A percentile compares a stretch with the other conserved stretches of the same genome.
Evolutionary conservation across 92 coral and sea anemone species (phyloP).

Genomic region (Porites lobata): DNA sequence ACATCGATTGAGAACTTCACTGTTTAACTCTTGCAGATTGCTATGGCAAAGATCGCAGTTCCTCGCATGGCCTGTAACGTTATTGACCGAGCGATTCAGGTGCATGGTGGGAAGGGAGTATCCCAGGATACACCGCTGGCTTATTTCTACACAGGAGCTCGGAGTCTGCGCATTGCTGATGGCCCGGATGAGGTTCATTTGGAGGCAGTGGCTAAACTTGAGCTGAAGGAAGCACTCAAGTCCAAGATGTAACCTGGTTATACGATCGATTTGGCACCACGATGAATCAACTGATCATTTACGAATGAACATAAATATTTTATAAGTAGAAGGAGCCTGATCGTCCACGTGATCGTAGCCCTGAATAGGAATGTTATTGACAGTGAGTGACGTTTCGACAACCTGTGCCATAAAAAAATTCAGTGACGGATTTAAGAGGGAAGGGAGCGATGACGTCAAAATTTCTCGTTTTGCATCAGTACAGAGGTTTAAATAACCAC

Average conservation of each 20-base stretch:
- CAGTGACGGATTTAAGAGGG: too few species aligned
- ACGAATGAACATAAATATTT: too few species aligned
- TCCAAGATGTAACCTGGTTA: conserved; percentile 38
- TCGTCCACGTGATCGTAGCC: too few species aligned
- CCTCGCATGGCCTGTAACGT: conserved; percentile 95
- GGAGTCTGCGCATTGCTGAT: conserved; percentile 96
- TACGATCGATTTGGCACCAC: too few species aligned
- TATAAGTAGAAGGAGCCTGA: too few species aligned
- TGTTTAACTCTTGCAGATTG: conserved; percentile 71
- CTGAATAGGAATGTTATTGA: too few species aligned
- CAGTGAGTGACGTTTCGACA: too few species aligned
- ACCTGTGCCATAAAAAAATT: too few species aligned
- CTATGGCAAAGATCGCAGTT: conserved; percentile 93
- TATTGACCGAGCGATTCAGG: conserved; percentile 97
- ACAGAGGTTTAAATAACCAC: too few species aligned
- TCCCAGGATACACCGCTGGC: conserved; percentile 97
- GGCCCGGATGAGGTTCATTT: conserved; percentile 99
- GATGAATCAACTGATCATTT: too few species aligned
- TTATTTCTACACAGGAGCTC: conserved; percentile 66
- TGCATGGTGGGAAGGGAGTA: conserved; percentile 98
- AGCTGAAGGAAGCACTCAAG: conserved; percentile 70
- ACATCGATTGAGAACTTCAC: neutral
- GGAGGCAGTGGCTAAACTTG: conserved; percentile 94
- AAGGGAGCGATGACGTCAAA: too few species aligned
- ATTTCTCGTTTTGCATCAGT: too few species aligned